phyloP scores from a whole-genome alignment of 2,888 invertebrate species.

The Macrophya annulata region DNA sequence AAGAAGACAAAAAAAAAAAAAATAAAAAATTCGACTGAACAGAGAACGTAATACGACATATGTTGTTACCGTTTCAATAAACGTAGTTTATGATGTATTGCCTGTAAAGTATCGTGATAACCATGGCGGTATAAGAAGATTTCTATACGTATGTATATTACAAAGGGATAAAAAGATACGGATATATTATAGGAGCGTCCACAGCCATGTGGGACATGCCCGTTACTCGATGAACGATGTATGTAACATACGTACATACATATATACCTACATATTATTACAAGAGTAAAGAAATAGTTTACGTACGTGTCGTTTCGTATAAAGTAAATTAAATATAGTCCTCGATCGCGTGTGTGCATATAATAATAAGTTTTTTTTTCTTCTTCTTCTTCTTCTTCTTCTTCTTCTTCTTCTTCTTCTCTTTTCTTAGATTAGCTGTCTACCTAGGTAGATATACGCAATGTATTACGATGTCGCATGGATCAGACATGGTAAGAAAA shows the following conservation, averaged over 20 bases:
- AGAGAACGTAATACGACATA: background rate
- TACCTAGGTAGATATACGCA: background rate
- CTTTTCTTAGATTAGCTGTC: too few relatives aligned
- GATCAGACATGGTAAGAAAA: background rate
- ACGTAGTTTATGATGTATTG: background rate
- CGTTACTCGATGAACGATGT: conserved; percentile 20
- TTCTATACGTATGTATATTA: background rate
- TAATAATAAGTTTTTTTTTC: background rate
- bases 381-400: background rate
- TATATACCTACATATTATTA: background rate
- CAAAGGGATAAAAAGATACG: conserved; percentile 41
- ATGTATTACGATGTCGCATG: background rate
- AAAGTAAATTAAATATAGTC: background rate
- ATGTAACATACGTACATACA: background rate
- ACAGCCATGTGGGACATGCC: conserved; percentile 42
- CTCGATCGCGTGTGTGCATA: background rate
- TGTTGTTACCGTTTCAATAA: conserved; percentile 3
- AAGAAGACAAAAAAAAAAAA: background rate
- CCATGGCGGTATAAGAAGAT: conserved; percentile 10
- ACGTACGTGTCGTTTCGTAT: background rate
- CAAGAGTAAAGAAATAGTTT: conserved; percentile 7
- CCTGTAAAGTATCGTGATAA: conserved; percentile 2
- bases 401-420: background rate
- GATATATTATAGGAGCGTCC: background rate
- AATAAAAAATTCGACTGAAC: background rate